phyloP scores from a whole-genome alignment of 2,113 vertebrate species.

The Polyodon spathula region DNA sequence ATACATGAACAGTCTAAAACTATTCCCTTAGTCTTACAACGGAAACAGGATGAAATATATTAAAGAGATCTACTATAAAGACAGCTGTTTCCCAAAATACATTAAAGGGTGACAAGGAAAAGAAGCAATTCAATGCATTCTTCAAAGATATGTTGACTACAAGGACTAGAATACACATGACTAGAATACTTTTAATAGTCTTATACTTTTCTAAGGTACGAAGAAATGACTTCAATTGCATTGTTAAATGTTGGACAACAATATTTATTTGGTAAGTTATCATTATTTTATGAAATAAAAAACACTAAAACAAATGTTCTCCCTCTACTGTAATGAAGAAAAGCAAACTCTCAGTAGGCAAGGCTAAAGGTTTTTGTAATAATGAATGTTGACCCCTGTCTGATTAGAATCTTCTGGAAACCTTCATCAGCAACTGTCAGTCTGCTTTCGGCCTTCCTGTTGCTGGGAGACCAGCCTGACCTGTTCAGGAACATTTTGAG shows the following conservation, averaged over 20 bases:
- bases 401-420: constrained; percentile 16
- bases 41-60: not conserved
- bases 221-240: no score
- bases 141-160: no score
- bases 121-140: no score
- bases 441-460: constrained; percentile 22
- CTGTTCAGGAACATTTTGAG: not conserved
- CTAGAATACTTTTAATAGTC: no score
- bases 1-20: not conserved
- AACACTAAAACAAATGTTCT: no score
- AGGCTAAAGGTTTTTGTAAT: constrained; percentile 16
- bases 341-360: not conserved
- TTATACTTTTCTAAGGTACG: no score
- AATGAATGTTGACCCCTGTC: constrained; percentile 4
- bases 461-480: constrained; percentile 28
- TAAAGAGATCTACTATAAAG: not conserved
- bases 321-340: no score
- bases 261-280: no score
- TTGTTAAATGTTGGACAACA: no score
- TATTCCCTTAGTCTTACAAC: not conserved
- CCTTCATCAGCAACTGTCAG: constrained; percentile 13
- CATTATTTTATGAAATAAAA: no score
- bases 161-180: no score
- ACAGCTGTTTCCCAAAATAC: not conserved
- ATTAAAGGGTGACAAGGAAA: not conserved